Conservation (phyloP, 2,113 vertebrate species). For the Triplophysa tibetana region DNA sequence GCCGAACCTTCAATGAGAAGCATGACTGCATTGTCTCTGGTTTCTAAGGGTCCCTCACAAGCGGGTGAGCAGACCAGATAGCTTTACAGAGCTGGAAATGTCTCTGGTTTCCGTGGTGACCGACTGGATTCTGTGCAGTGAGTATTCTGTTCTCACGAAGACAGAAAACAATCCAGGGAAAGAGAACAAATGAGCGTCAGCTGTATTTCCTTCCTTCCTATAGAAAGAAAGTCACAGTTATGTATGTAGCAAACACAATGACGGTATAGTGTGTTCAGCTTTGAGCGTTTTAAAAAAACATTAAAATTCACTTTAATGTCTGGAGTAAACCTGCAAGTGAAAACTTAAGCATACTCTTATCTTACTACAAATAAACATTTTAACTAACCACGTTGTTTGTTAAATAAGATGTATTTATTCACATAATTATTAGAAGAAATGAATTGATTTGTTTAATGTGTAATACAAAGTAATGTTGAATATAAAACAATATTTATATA, state of each 20-base stretch:
- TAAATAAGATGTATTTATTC: too few relatives aligned
- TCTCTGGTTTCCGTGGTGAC: slow-evolving; percentile 8
- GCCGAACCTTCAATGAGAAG: background rate
- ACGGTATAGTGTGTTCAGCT: too few relatives aligned
- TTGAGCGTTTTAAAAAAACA: too few relatives aligned
- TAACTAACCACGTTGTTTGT: too few relatives aligned
- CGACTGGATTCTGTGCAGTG: background rate
- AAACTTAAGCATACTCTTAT: too few relatives aligned
- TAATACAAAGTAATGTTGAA: too few relatives aligned
- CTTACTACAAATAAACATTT: too few relatives aligned
- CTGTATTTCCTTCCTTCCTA: slow-evolving; percentile 15
- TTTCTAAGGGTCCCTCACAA: background rate
- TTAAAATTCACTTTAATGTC: too few relatives aligned
- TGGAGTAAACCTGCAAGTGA: too few relatives aligned
- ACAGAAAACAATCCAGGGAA: background rate
- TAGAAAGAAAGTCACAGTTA: background rate
- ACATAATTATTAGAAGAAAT: too few relatives aligned
- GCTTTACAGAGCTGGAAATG: background rate
- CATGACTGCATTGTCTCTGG: background rate
- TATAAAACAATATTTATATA: too few relatives aligned
- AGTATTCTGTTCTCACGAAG: background rate
- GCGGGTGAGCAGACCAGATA: background rate
- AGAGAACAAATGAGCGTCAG: background rate
- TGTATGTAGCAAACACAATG: background rate
- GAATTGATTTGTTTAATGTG: too few relatives aligned